A percentile compares a stretch with the other conserved stretches of the same genome.
Evolutionary conservation across 1,140 invertebrate species (phyloP).

Genomic region (Nephotettix cincticeps): DNA sequence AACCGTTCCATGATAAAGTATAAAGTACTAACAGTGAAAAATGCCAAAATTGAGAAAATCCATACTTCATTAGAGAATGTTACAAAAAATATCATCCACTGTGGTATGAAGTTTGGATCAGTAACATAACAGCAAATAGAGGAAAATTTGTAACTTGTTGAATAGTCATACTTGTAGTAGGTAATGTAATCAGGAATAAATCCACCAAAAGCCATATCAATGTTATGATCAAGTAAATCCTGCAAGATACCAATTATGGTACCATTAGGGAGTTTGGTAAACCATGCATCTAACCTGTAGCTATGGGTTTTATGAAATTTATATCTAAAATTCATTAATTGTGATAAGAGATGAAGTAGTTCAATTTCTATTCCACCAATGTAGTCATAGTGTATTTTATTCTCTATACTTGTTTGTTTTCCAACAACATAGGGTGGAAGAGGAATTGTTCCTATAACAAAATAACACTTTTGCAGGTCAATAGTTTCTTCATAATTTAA

Average conservation of each 20-base stretch:
- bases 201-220: not conserved
- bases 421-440: not conserved
- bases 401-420: not conserved
- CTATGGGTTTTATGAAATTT: not conserved
- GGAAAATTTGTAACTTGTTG: not conserved
- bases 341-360: not conserved
- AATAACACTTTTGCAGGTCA: not conserved
- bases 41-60: not conserved
- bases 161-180: not conserved
- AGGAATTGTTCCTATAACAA: not conserved
- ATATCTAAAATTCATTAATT: not conserved
- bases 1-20: not conserved
- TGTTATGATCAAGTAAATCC: not conserved
- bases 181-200: not conserved
- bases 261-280: not conserved
- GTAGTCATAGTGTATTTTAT: not conserved
- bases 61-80: not conserved
- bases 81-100: not conserved
- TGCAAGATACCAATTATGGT: not conserved
- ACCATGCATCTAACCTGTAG: not conserved
- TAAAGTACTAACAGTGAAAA: not conserved
- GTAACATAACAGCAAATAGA: not conserved
- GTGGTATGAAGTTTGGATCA: not conserved
- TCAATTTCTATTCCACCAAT: not conserved
- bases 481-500: not conserved